These are phyloP conservation scores for Diorhabda sublineata DNA, from an alignment of 1,140 invertebrate species.

Conservation along the genomic window DNA sequence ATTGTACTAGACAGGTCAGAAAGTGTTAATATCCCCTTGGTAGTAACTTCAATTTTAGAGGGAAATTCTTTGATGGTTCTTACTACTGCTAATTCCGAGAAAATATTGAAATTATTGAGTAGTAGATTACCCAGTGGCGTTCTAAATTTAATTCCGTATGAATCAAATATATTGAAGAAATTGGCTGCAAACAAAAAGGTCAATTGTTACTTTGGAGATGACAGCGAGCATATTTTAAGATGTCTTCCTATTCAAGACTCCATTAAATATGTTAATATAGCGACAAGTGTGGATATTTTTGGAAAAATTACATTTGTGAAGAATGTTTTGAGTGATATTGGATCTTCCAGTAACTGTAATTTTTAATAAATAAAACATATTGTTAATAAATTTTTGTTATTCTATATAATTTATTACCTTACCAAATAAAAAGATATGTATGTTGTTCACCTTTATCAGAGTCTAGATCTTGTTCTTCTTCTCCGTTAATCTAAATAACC, in stretches of 20 bases:
- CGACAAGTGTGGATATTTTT: constrained; percentile 13
- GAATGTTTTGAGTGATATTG: constrained; percentile 33
- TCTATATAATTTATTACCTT: too few species aligned
- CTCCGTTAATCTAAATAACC: too few species aligned
- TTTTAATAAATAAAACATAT: background rate
- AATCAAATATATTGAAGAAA: constrained; percentile 16
- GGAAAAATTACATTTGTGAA: constrained; percentile 24
- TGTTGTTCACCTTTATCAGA: too few species aligned
- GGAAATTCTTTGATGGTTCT: constrained; percentile 33
- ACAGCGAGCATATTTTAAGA: constrained; percentile 17
- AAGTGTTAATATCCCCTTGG: constrained; percentile 18
- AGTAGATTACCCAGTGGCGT: constrained; percentile 26
- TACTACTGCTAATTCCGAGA: constrained; percentile 12
- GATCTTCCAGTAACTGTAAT: constrained; percentile 27
- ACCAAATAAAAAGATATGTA: too few species aligned
- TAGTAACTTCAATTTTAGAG: constrained; percentile 26
- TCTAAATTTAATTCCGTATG: constrained; percentile 21
- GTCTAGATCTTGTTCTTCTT: too few species aligned
- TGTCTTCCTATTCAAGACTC: constrained; percentile 19
- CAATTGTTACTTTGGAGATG: constrained; percentile 21
- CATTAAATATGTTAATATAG: constrained; percentile 15
- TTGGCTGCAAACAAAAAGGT: constrained; percentile 22
- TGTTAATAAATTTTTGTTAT: too few species aligned
- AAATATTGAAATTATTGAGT: constrained; percentile 19
- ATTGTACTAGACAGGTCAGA: constrained; percentile 22